These are phyloP conservation scores for Brachyptera risi DNA, from an alignment of 2,888 invertebrate genomes.

Conservation along the genomic window DNA sequence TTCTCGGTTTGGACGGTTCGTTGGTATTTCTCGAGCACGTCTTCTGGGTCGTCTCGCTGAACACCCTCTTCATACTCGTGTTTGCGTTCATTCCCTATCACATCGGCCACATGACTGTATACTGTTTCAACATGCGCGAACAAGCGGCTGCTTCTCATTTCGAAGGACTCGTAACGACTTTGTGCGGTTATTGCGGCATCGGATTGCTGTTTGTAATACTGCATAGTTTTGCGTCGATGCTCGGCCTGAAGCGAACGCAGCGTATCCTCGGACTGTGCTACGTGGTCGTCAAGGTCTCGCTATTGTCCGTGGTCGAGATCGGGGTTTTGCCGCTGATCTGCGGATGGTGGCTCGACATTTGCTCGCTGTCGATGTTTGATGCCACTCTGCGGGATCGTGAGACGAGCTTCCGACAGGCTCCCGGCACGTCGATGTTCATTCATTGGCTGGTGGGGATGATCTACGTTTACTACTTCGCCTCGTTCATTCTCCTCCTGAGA, in stretches of 20 bases:
- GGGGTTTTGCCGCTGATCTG: conserved; percentile 94
- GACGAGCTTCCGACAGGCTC: conserved; percentile 81
- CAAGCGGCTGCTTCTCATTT: conserved; percentile 76
- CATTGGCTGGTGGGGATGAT: conserved; percentile 99
- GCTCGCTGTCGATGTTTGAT: conserved; percentile 89
- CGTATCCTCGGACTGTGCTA: conserved; percentile 89
- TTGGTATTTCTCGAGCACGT: conserved; percentile 97
- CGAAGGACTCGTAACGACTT: conserved; percentile 86
- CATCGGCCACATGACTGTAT: conserved; percentile 82
- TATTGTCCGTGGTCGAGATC: conserved; percentile 94
- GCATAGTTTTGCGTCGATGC: conserved; percentile 76
- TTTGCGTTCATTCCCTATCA: conserved; percentile 97
- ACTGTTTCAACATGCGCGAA: conserved; percentile 63
- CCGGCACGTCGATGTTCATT: conserved; percentile 95
- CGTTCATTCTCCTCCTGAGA: conserved; percentile 85
- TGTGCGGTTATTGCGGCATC: conserved; percentile 90
- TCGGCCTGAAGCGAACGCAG: conserved; percentile 75
- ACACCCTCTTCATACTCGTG: conserved; percentile 92
- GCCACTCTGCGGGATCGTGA: conserved; percentile 85
- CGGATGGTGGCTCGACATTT: conserved; percentile 99
- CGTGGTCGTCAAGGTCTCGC: conserved; percentile 74
- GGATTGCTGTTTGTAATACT: conserved; percentile 74
- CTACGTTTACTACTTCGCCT: conserved; percentile 98
- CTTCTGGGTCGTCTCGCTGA: conserved; percentile 97
- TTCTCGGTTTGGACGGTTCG: conserved; percentile 94